Evolutionary conservation across 2,113 vertebrate genomes (phyloP).

Genomic region (Tragelaphus strepsiceros): DNA sequence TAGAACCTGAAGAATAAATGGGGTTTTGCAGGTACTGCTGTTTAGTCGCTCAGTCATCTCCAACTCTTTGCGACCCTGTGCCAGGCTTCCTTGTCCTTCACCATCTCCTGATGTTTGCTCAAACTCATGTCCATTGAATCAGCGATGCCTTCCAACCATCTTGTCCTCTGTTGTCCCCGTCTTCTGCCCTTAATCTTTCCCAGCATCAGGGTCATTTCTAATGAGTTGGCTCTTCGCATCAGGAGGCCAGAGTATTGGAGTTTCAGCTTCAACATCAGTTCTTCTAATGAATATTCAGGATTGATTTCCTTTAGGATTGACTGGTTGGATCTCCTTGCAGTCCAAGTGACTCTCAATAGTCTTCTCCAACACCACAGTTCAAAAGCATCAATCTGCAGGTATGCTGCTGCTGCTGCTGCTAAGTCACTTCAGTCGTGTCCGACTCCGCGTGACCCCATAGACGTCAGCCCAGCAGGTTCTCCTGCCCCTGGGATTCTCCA

Average conservation of each 20-base stretch:
- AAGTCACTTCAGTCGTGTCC: too few species aligned
- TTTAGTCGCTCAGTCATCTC: background rate
- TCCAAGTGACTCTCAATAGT: background rate
- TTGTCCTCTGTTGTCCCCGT: background rate
- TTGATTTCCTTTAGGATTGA: background rate
- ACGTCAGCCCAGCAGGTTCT: too few species aligned
- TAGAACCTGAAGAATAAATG: background rate
- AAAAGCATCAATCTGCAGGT: background rate
- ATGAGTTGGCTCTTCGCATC: background rate
- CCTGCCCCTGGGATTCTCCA: too few species aligned
- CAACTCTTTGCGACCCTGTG: background rate
- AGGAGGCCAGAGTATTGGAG: background rate
- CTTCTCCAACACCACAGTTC: background rate
- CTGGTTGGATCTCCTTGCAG: background rate
- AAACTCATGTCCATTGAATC: background rate
- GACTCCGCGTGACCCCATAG: too few species aligned
- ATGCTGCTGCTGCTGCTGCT: too few species aligned
- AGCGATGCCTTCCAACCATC: background rate
- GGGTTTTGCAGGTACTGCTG: background rate
- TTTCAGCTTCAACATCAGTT: background rate
- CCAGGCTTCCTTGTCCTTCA: background rate
- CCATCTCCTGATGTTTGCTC: background rate
- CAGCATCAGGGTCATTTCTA: background rate
- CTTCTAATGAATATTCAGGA: background rate
- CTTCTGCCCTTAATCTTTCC: background rate